Evolutionary conservation across 2,888 invertebrate genomes (phyloP).

Genomic region (Pachymerium ferrugineum): DNA sequence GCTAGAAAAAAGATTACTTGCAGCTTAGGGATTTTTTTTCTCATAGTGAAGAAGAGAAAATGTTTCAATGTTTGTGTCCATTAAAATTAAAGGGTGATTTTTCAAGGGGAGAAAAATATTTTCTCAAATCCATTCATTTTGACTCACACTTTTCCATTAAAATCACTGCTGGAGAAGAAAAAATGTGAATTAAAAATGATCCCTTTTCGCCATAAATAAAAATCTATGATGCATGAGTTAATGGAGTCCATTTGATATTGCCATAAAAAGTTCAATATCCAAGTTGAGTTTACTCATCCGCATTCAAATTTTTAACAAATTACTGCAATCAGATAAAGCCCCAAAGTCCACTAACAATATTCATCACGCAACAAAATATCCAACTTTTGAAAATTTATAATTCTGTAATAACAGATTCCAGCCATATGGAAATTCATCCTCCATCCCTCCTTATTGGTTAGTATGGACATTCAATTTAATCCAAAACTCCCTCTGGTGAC

Average conservation of each 20-base stretch:
- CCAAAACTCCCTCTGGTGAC: conserved; percentile 21
- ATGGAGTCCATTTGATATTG: conserved; percentile 27
- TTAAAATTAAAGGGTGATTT: not conserved
- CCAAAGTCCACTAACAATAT: conserved; percentile 3
- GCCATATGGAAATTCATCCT: conserved; percentile 7
- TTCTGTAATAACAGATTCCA: not conserved
- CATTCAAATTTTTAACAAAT: conserved; percentile 12
- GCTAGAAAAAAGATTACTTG: not conserved
- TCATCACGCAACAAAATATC: not conserved
- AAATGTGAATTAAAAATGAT: conserved; percentile 12
- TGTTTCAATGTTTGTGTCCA: not conserved
- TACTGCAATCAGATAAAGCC: conserved; percentile 5
- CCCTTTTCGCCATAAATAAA: conserved; percentile 19
- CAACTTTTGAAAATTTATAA: not conserved
- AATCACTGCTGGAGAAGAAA: conserved; percentile 6
- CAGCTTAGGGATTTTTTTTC: not conserved
- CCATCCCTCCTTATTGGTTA: conserved; percentile 6
- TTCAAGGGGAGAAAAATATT: not conserved
- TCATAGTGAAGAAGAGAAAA: not conserved
- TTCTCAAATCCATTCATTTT: not conserved
- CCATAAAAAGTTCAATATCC: conserved; percentile 24
- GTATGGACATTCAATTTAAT: not conserved
- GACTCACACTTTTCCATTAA: conserved; percentile 21
- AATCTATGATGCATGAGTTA: conserved; percentile 19
- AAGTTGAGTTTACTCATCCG: conserved; percentile 16